Conservation (phyloP, 2,888 invertebrate species). For the Tetramorium bicarinatum region DNA sequence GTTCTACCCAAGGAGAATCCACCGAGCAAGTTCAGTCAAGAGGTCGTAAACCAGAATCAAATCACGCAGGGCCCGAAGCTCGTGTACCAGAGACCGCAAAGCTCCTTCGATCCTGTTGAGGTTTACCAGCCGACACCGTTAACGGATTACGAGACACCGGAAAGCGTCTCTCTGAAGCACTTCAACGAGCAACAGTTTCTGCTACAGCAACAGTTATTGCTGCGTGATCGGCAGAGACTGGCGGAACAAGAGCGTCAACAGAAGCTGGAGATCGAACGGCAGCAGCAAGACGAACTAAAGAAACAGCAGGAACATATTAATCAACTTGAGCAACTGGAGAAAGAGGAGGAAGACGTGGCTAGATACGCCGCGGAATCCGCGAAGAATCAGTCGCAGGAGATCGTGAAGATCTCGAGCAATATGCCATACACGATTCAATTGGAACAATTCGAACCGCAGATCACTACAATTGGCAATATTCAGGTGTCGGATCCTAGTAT, state of each 20-base stretch:
- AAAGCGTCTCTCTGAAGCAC: constrained; percentile 84
- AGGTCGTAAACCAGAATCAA: constrained; percentile 64
- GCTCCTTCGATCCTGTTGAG: constrained; percentile 76
- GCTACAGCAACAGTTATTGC: constrained; percentile 82
- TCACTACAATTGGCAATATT: constrained; percentile 60
- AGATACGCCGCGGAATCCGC: constrained; percentile 60
- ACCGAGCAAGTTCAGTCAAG: constrained; percentile 80
- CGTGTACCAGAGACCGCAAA: constrained; percentile 77
- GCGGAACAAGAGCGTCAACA: constrained; percentile 81
- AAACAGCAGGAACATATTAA: constrained; percentile 79
- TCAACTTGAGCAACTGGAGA: constrained; percentile 74
- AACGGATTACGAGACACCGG: constrained; percentile 82
- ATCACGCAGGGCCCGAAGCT: constrained; percentile 76
- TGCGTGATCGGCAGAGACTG: constrained; percentile 81
- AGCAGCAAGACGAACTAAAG: constrained; percentile 78
- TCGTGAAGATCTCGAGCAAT: constrained; percentile 48
- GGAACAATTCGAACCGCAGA: constrained; percentile 67
- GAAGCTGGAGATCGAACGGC: constrained; percentile 78
- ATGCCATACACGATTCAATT: constrained; percentile 62
- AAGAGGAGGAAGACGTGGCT: constrained; percentile 71
- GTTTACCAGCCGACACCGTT: constrained; percentile 57
- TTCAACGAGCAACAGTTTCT: constrained; percentile 84
- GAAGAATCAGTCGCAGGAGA: constrained; percentile 66
- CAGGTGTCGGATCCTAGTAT: constrained; percentile 12
- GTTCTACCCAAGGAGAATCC: constrained; percentile 81